A percentile compares a stretch with the other conserved stretches of the same genome.
These are phyloP conservation scores for Lathamus discolor DNA, from an alignment of 2,113 vertebrate genomes.

Conservation along the genomic window DNA sequence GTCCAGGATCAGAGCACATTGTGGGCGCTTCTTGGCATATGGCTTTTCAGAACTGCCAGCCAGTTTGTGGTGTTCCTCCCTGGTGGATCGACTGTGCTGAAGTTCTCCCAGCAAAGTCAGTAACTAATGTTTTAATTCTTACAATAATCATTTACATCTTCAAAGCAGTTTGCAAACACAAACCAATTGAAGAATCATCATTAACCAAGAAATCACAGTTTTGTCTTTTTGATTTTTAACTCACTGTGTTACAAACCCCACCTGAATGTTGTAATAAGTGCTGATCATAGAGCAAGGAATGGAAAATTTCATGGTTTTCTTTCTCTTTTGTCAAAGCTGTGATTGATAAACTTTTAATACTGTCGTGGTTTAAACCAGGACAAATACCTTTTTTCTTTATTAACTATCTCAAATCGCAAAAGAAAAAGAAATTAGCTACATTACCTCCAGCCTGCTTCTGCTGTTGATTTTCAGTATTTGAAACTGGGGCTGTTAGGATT, in stretches of 20 bases:
- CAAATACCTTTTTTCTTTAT: not conserved
- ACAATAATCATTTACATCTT: not conserved
- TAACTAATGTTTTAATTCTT: conserved; percentile 10
- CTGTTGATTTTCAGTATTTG: not conserved
- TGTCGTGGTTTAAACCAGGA: too few relatives aligned
- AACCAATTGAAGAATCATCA: not conserved
- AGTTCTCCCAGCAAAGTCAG: not conserved
- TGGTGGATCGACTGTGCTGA: not conserved
- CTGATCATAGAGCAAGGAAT: not conserved
- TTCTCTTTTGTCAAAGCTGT: not conserved
- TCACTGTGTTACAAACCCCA: not conserved
- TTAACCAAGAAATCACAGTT: not conserved
- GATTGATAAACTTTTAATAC: conserved; percentile 26
- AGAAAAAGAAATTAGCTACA: not conserved
- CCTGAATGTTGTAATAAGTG: not conserved
- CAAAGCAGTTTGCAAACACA: not conserved
- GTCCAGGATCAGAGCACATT: not conserved
- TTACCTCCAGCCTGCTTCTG: not conserved
- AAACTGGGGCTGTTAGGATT: not conserved
- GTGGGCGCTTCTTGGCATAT: not conserved
- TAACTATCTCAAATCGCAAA: not conserved
- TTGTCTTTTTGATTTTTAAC: not conserved
- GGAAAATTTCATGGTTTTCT: not conserved
- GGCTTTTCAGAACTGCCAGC: not conserved
- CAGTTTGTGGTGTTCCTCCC: not conserved